These are phyloP conservation scores for Adelognathus sp. DNA, from an alignment of 2,888 invertebrate genomes.

Conservation along the genomic window DNA sequence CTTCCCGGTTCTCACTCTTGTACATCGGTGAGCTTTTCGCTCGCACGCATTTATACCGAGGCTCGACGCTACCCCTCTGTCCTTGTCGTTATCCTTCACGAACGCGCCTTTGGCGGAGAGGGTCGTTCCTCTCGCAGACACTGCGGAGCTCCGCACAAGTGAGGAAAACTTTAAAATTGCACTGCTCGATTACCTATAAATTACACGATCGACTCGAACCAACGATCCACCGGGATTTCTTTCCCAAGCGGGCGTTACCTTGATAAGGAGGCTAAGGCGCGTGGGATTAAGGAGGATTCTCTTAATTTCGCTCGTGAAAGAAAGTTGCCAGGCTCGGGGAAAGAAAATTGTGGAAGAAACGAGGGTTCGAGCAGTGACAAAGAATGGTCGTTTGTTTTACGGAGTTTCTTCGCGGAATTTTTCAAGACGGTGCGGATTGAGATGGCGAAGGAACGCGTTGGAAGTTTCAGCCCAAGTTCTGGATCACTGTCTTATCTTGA, in stretches of 20 bases:
- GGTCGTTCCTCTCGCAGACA: slow-evolving; percentile 31
- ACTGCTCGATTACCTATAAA: slow-evolving; percentile 50
- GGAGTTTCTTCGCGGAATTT: background rate
- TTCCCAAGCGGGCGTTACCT: slow-evolving; percentile 10
- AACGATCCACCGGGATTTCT: slow-evolving; percentile 23
- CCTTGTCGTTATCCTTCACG: slow-evolving; percentile 42
- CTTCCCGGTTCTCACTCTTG: slow-evolving; percentile 28
- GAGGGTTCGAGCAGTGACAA: background rate
- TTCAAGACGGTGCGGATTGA: background rate
- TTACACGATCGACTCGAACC: slow-evolving; percentile 42
- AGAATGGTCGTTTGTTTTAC: background rate
- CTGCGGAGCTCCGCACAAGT: background rate
- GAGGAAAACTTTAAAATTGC: slow-evolving; percentile 39
- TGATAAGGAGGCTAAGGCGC: background rate
- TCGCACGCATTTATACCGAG: slow-evolving; percentile 26
- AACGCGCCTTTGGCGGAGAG: slow-evolving; percentile 7
- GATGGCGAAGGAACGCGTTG: background rate
- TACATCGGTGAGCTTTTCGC: slow-evolving; percentile 38
- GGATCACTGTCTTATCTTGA: background rate
- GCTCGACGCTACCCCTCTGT: slow-evolving; percentile 17
- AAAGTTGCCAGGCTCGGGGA: background rate
- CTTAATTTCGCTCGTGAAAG: slow-evolving; percentile 8
- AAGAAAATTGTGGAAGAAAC: background rate
- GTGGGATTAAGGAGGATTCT: slow-evolving; percentile 25
- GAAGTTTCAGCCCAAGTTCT: background rate